Evolutionary conservation across 2,888 invertebrate genomes (phyloP), one percentile per base, ranked within the genome.

Genomic region (Conomelus anceps): DNA sequence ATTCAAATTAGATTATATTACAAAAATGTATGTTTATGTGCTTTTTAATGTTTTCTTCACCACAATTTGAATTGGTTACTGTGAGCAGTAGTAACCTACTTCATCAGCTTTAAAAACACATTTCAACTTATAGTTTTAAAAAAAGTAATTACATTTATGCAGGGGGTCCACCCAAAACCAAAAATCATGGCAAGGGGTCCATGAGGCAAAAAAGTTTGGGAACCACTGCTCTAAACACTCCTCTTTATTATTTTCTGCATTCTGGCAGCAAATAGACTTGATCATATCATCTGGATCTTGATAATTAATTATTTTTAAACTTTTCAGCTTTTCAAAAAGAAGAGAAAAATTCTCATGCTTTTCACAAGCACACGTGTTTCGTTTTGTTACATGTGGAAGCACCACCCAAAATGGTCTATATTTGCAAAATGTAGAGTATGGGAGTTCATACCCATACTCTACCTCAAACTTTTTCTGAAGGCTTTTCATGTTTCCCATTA

Each of bases 401-500:
- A 85, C 11, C 22, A 88, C 88, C 88, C 88, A 88, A 88, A 88
- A 88, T 22, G 88, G 88, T 7, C 88, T 1, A 85, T 26, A 88
- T 26, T 24, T 26, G 22, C 88, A 88, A 88, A 88, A 88, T n/a
- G 26, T 85, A 11, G 88, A 88, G 22, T 88, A 88, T 24, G 88
- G 88, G 3, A 88, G 3, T 22, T 88, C 29, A 22, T 85, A 88
- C 17, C 26, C 85, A 85, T 22, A 85, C 22, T 88, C 88, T 0
- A 85, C 88, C 22, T 88, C 88, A 85, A 88, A 88, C 85, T 88
- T 88, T 20, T 88, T 88, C 6, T 88, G 88, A 3, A 88, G 85
- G 88, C 22, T 88, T 1, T 7, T 24, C 4, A 88, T n/a, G 29
- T 24, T 23, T 7, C 88, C 88, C 4, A n/a, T 85, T n/a, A 88